Conservation (phyloP, 2,797 vertebrate genomes). For the Intellagama lesueurii region DNA sequence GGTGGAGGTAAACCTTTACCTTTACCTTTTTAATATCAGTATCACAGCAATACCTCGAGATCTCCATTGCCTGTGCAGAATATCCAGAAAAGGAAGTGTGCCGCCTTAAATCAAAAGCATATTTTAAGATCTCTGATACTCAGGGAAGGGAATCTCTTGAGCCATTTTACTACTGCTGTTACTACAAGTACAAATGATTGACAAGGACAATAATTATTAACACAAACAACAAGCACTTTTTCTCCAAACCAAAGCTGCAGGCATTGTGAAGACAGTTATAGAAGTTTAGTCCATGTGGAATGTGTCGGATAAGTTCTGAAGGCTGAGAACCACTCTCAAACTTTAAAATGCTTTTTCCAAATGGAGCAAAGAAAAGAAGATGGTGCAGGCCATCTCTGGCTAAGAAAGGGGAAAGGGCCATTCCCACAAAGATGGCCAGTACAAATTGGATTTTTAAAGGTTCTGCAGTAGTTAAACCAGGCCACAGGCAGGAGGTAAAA, state of each 20-base stretch:
- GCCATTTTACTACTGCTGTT: neutral
- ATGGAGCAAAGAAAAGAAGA: neutral
- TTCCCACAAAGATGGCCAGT: neutral
- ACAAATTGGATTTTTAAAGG: neutral
- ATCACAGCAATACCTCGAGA: accelerated
- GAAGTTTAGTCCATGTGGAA: neutral
- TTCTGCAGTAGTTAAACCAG: neutral
- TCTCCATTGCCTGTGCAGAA: neutral
- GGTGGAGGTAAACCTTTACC: too few species aligned
- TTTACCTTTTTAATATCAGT: too few species aligned
- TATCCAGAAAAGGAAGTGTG: neutral
- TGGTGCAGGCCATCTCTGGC: neutral
- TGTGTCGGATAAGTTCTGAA: neutral
- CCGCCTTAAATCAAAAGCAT: neutral
- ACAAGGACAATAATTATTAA: neutral
- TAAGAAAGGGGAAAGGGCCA: neutral
- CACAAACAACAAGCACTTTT: neutral
- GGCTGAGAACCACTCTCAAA: neutral
- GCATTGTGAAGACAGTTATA: neutral
- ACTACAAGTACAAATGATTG: neutral
- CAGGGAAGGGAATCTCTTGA: neutral
- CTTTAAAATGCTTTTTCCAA: neutral
- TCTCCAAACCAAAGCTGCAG: neutral
- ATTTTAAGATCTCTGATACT: neutral
- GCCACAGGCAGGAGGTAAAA: neutral